Evolutionary conservation across 2,888 invertebrate species (phyloP).

Genomic region (Sceliomorpha sp.): DNA sequence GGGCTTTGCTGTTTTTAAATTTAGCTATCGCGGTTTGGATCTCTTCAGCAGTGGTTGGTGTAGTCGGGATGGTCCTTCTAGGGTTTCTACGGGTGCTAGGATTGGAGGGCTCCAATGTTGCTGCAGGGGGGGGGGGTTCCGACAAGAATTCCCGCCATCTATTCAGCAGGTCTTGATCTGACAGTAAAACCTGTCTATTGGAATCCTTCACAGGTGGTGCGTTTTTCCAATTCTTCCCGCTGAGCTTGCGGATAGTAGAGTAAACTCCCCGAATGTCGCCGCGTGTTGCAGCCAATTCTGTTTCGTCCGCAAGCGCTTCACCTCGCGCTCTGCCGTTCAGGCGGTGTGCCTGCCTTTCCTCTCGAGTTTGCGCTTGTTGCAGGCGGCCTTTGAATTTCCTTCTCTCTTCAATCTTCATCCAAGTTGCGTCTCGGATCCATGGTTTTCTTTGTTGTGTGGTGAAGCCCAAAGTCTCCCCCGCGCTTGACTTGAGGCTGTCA

Average conservation of each 20-base stretch:
- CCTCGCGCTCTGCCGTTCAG: too few species aligned
- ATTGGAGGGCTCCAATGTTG: background rate
- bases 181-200: conserved; percentile 1
- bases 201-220: conserved; percentile 12
- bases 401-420: background rate
- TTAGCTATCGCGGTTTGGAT: conserved; percentile 7
- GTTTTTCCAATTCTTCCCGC: conserved; percentile 8
- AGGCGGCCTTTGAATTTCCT: background rate
- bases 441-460: background rate
- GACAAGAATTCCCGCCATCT: conserved; percentile 28
- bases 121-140: background rate
- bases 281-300: too few species aligned
- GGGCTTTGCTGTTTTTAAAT: conserved; percentile 16
- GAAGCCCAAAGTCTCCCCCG: conserved; percentile 5
- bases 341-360: too few species aligned
- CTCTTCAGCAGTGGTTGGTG: conserved; percentile 7
- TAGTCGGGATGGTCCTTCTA: conserved; percentile 8
- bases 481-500: background rate
- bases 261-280: too few species aligned
- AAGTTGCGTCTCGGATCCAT: conserved; percentile 11
- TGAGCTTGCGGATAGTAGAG: too few species aligned
- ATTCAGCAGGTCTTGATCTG: conserved; percentile 19
- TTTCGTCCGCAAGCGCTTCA: too few species aligned
- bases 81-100: conserved; percentile 18
- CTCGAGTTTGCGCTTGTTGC: too few species aligned